Conservation (phyloP, 1,140 invertebrate genomes). For the Sminthurides bifidus region DNA sequence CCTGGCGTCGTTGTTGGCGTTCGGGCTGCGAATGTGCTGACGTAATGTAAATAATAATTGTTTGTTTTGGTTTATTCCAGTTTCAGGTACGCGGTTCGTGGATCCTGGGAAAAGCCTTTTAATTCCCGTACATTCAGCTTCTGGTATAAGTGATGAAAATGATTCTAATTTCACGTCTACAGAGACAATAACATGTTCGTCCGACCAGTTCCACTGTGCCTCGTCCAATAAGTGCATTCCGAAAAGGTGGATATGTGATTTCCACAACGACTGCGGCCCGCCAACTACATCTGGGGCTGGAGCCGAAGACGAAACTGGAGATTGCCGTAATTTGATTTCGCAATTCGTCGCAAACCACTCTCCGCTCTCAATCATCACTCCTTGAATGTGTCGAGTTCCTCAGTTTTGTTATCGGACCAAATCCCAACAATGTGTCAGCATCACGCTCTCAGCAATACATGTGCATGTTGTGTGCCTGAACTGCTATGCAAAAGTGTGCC, state of each 20-base stretch:
- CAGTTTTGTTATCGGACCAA: no score
- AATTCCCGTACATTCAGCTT: no score
- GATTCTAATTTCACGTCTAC: slow-evolving; percentile 7
- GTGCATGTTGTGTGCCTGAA: neutral
- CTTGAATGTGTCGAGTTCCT: neutral
- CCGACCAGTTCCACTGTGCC: slow-evolving; percentile 29
- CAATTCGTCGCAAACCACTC: no score
- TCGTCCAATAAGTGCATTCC: slow-evolving; percentile 27
- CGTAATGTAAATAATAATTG: no score
- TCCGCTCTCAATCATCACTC: no score
- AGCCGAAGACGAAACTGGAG: slow-evolving; percentile 15
- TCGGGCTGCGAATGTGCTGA: no score
- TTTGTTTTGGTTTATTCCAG: no score
- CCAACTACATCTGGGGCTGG: neutral
- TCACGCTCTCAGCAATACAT: no score
- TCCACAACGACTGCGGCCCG: slow-evolving; percentile 25
- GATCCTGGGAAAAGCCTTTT: no score
- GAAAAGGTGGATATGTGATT: slow-evolving; percentile 29
- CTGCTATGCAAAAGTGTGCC: neutral
- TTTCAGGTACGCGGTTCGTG: slow-evolving; percentile 8
- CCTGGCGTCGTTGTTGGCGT: no score
- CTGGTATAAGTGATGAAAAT: no score
- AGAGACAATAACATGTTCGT: slow-evolving; percentile 28
- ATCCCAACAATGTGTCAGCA: no score
- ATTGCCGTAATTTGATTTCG: slow-evolving; percentile 21